Conservation (phyloP, 2,797 vertebrate species). For the Cyclopterus lumpus region DNA sequence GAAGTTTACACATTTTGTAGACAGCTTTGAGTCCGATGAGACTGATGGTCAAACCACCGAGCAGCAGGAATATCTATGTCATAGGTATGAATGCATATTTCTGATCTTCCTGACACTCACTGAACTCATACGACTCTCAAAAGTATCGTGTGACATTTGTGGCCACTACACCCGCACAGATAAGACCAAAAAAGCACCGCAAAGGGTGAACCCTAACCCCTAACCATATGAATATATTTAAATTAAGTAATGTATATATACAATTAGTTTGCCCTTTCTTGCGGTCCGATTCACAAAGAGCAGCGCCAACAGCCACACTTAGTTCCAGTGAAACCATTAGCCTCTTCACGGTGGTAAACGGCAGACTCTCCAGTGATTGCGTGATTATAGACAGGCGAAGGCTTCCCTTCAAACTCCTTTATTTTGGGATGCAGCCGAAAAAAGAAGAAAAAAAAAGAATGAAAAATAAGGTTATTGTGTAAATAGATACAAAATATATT, state of each 20-base stretch:
- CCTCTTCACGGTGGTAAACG: background rate
- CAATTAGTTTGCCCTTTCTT: background rate
- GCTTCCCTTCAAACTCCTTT: background rate
- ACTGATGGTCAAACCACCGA: constrained; percentile 8
- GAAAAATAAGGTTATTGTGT: background rate
- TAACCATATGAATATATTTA: background rate
- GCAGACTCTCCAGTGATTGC: background rate
- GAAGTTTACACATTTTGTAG: background rate
- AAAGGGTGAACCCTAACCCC: too few relatives aligned
- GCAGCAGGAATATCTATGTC: background rate
- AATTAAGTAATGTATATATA: background rate
- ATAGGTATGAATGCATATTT: background rate
- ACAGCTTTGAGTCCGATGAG: background rate
- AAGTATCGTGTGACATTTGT: too few relatives aligned
- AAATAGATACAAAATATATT: background rate
- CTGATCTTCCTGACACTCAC: background rate
- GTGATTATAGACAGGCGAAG: background rate
- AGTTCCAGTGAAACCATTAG: background rate
- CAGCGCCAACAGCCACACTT: background rate
- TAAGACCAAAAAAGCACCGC: background rate
- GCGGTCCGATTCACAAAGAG: background rate
- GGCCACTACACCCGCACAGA: background rate
- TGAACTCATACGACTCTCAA: background rate
- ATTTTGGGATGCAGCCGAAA: background rate
- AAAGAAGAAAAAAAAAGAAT: background rate